These are phyloP conservation scores for Heliothis virescens DNA, from an alignment of 1,140 invertebrate species.

Conservation along the genomic window DNA sequence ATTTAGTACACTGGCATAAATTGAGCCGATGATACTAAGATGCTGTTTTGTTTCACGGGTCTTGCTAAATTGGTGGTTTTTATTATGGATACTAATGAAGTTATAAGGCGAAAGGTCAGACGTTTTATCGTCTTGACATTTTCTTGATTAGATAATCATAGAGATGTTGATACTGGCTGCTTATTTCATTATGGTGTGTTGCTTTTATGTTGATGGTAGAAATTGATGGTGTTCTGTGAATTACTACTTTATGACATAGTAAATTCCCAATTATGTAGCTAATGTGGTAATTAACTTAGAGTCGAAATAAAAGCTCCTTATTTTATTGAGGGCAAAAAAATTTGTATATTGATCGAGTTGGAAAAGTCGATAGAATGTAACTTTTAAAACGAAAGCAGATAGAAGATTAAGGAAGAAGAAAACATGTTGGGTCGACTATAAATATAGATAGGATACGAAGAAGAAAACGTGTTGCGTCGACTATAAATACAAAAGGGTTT, in stretches of 20 bases:
- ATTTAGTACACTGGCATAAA: background rate
- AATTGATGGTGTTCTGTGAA: background rate
- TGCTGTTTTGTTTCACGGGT: background rate
- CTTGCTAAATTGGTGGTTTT: background rate
- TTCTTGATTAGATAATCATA: conserved; percentile 41
- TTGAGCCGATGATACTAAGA: background rate
- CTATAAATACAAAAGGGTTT: no score
- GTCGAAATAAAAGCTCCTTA: no score
- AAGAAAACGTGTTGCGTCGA: no score
- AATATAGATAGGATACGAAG: no score
- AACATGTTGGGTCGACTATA: no score
- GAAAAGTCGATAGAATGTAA: no score
- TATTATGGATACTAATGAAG: conserved; percentile 40
- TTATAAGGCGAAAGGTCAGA: conserved; percentile 14
- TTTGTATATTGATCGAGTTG: no score
- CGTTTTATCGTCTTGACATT: conserved; percentile 39
- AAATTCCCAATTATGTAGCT: no score
- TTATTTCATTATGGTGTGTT: conserved; percentile 12
- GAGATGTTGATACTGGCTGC: conserved; percentile 1
- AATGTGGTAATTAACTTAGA: no score
- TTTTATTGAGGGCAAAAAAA: no score
- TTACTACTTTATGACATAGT: background rate
- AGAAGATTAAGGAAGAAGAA: no score
- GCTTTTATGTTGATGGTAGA: background rate
- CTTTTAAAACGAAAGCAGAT: no score